Evolutionary conservation across 92 coral and sea anemone species (phyloP), one percentile per base, ranked within the genome.

Genomic region (Zoanthus solanderi): DNA sequence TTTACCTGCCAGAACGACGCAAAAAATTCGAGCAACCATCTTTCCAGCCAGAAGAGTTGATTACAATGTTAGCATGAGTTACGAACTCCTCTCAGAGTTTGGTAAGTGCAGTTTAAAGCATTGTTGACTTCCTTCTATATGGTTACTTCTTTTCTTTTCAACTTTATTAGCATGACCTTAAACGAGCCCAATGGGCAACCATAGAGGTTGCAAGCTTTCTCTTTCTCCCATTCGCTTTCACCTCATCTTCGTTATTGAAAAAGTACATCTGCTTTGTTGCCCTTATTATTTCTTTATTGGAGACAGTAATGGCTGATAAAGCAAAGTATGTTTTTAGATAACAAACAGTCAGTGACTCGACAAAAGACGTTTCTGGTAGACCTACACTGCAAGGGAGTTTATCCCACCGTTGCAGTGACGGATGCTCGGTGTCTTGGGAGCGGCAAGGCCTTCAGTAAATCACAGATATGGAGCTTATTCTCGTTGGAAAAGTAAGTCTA

Each of bases 1-100:
- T 6, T 90, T 97, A 18, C 93, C 99, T 73, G 99, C 98, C 60
- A 93, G 97, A 82, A 97, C 99, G 1, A 92, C 95, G 73, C 93
- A 92, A 90, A 92, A 92, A 75, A 93, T 97, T 37, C 79, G 89
- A 29, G 97, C 94, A 2, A 93, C 94, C 31, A 98, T 89, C 13
- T 92, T 91, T 74, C 99, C 99, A 0, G 90, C 98, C 56, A 89
- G 95, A 3, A 90, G 97, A 12, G 91, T 95, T 18, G 69, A 76
- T 57, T 97, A 97, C 95, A 93, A 84, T 37, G 88, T 92, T 28
- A 86, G 75, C 65, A 88, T 97, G 75, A 92, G 90, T 84, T 97
- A 97, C 45, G 95, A 93, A 72, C 92, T 95, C 32, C 82, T 92
- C 54, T 90, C 97, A 13, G 90, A 82, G 63, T 83, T 79, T 84